Evolutionary conservation across 2,888 invertebrate species (phyloP).

Genomic region (Eristalis tenax): DNA sequence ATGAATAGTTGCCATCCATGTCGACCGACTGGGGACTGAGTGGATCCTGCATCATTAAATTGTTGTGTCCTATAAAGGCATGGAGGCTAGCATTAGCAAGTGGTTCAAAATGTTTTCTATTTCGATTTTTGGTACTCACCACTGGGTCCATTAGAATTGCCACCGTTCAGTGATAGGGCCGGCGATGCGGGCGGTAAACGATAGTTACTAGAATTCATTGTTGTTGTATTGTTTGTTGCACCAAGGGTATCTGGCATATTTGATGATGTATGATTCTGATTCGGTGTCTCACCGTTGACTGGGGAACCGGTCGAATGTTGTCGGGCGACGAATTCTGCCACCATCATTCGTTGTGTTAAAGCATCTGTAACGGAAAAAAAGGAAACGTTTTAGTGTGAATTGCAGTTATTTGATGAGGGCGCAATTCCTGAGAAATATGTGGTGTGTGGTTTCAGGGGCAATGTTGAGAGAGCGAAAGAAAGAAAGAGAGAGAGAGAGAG

Average conservation of each 20-base stretch:
- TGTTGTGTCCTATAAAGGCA: constrained; percentile 45
- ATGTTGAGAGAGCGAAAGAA: too few relatives aligned
- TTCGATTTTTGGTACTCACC: constrained; percentile 73
- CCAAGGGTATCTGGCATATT: constrained; percentile 77
- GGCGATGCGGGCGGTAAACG: constrained; percentile 80
- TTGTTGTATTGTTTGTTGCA: constrained; percentile 74
- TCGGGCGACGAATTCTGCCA: constrained; percentile 92
- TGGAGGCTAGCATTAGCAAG: background rate
- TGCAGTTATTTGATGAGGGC: too few relatives aligned
- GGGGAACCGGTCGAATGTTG: constrained; percentile 87
- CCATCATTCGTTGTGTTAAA: constrained; percentile 86
- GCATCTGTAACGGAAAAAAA: constrained; percentile 41
- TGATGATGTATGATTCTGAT: constrained; percentile 80
- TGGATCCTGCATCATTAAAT: constrained; percentile 75
- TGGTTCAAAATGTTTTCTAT: background rate
- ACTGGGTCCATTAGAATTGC: constrained; percentile 78
- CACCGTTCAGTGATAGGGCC: constrained; percentile 81
- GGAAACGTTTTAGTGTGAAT: background rate
- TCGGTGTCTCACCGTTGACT: constrained; percentile 86
- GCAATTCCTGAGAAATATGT: too few relatives aligned
- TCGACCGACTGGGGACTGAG: constrained; percentile 82
- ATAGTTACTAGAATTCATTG: constrained; percentile 74
- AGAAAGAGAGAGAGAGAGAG: too few relatives aligned
- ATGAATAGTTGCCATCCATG: constrained; percentile 79
- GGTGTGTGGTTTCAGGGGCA: too few relatives aligned